These are phyloP conservation scores for Pelusios castaneus DNA, from an alignment of 2,113 vertebrate genomes.

Conservation along the genomic window DNA sequence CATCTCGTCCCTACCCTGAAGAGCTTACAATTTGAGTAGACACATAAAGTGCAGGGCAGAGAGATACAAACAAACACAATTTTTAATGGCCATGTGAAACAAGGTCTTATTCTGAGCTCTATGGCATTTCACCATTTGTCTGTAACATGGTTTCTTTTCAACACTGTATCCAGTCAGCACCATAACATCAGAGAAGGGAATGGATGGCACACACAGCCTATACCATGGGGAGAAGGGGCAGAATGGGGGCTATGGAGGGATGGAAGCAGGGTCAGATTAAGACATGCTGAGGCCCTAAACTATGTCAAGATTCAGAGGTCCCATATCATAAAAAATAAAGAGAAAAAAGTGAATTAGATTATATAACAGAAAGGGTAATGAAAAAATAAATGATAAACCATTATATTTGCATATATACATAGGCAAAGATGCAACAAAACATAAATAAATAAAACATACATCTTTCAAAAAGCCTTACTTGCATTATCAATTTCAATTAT, in stretches of 20 bases:
- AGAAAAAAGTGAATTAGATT: too few relatives aligned
- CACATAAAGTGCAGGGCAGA: fast-evolving
- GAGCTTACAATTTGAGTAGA: neutral
- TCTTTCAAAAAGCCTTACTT: too few relatives aligned
- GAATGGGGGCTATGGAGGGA: neutral
- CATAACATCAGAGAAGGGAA: neutral
- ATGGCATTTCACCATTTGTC: neutral
- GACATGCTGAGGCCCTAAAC: too few relatives aligned
- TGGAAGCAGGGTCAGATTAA: too few relatives aligned
- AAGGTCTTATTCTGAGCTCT: neutral
- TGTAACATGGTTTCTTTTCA: neutral
- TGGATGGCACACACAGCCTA: neutral
- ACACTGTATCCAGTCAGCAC: fast-evolving
- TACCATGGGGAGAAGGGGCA: neutral
- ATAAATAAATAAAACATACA: too few relatives aligned
- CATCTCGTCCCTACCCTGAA: neutral
- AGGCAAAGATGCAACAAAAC: too few relatives aligned
- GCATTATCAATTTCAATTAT: too few relatives aligned
- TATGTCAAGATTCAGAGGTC: too few relatives aligned
- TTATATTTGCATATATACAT: too few relatives aligned
- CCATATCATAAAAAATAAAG: too few relatives aligned
- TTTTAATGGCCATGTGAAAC: neutral
- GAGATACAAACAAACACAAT: neutral
- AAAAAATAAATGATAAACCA: too few relatives aligned
- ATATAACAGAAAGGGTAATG: too few relatives aligned